A percentile compares a stretch with the other conserved stretches of the same genome.
phyloP scores from a whole-genome alignment of 2,797 vertebrate genomes.

The Anniella stebbinsi region DNA sequence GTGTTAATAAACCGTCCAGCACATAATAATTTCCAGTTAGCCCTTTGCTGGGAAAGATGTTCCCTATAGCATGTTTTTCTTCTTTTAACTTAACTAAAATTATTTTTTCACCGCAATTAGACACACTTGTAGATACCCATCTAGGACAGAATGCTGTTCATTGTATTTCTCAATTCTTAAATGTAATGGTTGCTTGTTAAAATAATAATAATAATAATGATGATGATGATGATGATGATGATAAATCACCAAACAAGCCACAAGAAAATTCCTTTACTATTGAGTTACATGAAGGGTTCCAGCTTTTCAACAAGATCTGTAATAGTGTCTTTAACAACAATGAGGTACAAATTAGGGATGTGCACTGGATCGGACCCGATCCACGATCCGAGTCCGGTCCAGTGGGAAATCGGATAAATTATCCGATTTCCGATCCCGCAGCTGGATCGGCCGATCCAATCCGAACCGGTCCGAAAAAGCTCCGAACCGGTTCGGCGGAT shows the following conservation, averaged over 20 bases:
- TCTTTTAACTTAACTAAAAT: background rate
- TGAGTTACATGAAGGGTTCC: background rate
- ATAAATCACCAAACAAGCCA: background rate
- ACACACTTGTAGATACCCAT: background rate
- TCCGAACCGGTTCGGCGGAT: too few species aligned
- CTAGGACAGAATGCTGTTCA: background rate
- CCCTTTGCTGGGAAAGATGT: background rate
- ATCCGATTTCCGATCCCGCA: too few species aligned
- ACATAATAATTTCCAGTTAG: background rate
- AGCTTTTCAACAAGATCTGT: background rate
- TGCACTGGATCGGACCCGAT: too few species aligned
- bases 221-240: too few species aligned
- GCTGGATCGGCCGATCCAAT: too few species aligned
- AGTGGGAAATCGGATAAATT: too few species aligned
- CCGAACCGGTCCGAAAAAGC: too few species aligned
- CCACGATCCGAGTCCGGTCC: too few species aligned
- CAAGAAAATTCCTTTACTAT: background rate
- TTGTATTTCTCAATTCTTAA: background rate
- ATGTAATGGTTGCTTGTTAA: background rate
- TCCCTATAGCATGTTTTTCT: background rate
- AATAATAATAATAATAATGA: conserved; percentile 3
- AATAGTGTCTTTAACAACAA: background rate
- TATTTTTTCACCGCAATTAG: background rate
- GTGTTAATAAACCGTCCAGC: background rate
- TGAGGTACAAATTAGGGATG: too few species aligned